Conservation (phyloP, 2,888 invertebrate genomes). For the Drosophila dives region DNA sequence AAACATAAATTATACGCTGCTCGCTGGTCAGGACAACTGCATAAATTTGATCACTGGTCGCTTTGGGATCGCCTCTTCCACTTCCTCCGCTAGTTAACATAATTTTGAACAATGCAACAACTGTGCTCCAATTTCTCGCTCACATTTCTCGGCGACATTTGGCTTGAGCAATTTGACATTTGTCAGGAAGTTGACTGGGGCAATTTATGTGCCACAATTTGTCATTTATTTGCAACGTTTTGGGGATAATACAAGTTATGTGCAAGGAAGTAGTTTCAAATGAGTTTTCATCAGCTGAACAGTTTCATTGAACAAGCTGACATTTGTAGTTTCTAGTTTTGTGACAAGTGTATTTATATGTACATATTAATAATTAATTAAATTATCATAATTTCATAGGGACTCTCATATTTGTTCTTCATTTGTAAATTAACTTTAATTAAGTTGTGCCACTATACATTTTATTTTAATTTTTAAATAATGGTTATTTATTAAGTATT, state of each 20-base stretch:
- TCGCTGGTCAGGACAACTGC: conserved; percentile 40
- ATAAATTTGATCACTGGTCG: conserved; percentile 48
- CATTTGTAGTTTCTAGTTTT: background rate
- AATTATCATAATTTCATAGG: background rate
- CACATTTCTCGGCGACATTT: conserved; percentile 47
- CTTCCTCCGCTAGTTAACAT: conserved; percentile 65
- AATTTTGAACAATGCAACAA: conserved; percentile 49
- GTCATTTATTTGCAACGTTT: conserved; percentile 66
- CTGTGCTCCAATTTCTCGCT: conserved; percentile 60
- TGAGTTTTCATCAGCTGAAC: conserved; percentile 1
- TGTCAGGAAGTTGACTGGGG: conserved; percentile 25
- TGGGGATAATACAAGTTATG: background rate
- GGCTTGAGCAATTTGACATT: conserved; percentile 64
- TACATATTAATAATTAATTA: background rate
- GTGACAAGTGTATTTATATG: too few relatives aligned
- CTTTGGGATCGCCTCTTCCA: conserved; percentile 46
- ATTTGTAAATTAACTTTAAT: background rate
- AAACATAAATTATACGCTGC: conserved; percentile 58
- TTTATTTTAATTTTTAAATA: background rate
- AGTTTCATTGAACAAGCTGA: background rate
- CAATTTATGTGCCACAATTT: conserved; percentile 73
- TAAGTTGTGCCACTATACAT: background rate
- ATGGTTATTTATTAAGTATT: background rate
- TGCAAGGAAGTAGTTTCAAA: background rate
- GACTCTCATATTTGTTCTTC: background rate